A percentile compares a stretch with the other conserved stretches of the same genome.
Conservation (phyloP, 1,140 invertebrate species). For the Planococcus citri region DNA sequence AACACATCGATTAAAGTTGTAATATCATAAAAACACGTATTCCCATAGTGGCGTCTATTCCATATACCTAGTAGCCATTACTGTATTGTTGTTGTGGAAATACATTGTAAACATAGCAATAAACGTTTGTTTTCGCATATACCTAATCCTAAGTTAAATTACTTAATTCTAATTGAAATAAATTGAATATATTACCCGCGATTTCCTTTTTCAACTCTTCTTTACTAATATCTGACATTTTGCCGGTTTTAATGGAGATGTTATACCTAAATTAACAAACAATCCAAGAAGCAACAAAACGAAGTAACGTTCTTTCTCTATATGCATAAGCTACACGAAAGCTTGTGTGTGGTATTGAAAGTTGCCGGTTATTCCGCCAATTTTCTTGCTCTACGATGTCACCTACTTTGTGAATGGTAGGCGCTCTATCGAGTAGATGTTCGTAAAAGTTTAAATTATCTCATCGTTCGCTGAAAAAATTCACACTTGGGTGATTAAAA, state of each 20-base stretch:
- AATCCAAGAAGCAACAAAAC: constrained; percentile 2
- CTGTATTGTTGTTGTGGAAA: background rate
- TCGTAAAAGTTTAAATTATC: too few relatives aligned
- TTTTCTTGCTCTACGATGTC: background rate
- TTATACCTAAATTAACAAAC: background rate
- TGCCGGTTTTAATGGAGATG: constrained; percentile 11
- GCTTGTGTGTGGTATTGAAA: background rate
- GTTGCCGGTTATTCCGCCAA: background rate
- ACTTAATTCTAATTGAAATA: background rate
- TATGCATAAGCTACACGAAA: background rate
- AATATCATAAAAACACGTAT: background rate
- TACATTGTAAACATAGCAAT: background rate
- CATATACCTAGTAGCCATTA: background rate
- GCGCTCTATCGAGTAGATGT: background rate
- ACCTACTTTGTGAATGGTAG: background rate
- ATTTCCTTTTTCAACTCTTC: constrained; percentile 56
- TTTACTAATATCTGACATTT: constrained; percentile 52
- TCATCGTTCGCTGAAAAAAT: too few relatives aligned
- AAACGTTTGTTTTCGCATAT: background rate
- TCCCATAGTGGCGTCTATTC: background rate
- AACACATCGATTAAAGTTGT: too few relatives aligned
- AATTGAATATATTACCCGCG: constrained; percentile 40
- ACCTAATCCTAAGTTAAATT: too few relatives aligned
- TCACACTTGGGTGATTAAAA: too few relatives aligned
- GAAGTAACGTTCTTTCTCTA: background rate